A percentile compares a stretch with the other conserved stretches of the same genome.
Evolutionary conservation across 2,888 invertebrate species (phyloP).

Genomic region (Crocallis elinguaria): DNA sequence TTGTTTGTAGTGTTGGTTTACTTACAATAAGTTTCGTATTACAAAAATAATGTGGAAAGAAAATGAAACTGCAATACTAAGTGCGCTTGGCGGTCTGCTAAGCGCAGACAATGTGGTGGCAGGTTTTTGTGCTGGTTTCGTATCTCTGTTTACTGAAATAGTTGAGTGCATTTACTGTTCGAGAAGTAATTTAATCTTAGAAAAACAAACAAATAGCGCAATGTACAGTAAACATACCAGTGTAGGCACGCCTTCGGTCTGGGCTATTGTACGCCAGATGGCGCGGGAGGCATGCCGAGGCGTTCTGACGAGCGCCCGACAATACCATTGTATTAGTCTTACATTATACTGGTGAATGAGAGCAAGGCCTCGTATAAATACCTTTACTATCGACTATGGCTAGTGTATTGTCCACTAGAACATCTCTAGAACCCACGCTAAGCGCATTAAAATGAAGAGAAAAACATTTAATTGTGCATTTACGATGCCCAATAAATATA

Average conservation of each 20-base stretch:
- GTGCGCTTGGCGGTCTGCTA: constrained; percentile 11
- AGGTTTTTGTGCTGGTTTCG: constrained; percentile 1
- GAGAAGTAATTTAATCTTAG: constrained; percentile 38
- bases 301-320: constrained; percentile 17
- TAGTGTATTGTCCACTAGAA: constrained; percentile 4
- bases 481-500: no score
- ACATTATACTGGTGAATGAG: constrained; percentile 20
- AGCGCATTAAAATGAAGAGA: not conserved
- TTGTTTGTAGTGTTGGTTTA: not conserved
- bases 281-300: constrained; percentile 42
- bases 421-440: constrained; percentile 1
- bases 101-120: no score
- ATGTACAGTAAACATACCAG: constrained; percentile 39
- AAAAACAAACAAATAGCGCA: constrained; percentile 46
- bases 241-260: constrained; percentile 52
- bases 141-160: not conserved
- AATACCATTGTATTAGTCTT: constrained; percentile 25
- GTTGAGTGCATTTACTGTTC: constrained; percentile 4
- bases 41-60: not conserved
- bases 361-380: constrained; percentile 24
- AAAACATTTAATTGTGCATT: not conserved
- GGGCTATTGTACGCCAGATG: constrained; percentile 36
- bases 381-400: constrained; percentile 12
- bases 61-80: not conserved
- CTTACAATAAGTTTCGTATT: not conserved